These are phyloP conservation scores for Synanthedon formicaeformis DNA, from an alignment of 2,888 invertebrate genomes.

Conservation along the genomic window DNA sequence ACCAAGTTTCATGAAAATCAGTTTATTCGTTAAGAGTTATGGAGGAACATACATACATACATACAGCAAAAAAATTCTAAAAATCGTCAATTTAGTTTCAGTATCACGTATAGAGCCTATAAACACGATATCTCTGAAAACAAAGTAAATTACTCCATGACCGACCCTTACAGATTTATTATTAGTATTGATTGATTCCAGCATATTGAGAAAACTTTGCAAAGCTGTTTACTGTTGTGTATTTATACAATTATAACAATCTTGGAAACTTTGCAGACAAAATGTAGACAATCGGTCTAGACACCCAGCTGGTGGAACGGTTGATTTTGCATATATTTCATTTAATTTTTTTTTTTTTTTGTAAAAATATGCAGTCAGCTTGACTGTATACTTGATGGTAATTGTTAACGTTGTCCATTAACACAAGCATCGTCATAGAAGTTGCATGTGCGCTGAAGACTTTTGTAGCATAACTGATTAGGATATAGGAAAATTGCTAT, in stretches of 20 bases:
- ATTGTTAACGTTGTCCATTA: no score
- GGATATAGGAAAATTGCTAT: background rate
- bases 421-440: background rate
- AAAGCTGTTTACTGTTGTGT: background rate
- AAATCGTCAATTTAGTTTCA: no score
- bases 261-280: background rate
- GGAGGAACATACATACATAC: no score
- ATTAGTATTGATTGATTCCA: no score
- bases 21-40: no score
- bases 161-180: no score
- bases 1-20: no score
- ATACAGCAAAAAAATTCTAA: no score
- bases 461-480: background rate
- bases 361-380: background rate
- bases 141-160: no score
- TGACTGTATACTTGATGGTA: no score
- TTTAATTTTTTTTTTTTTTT: background rate
- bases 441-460: background rate
- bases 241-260: background rate
- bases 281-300: background rate
- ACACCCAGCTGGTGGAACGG: background rate
- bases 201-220: background rate
- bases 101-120: no score
- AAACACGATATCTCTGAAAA: no score
- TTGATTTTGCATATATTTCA: background rate